Base-by-base conservation (phyloP, 2,113 vertebrate genomes). In the Meles meles region DNA sequence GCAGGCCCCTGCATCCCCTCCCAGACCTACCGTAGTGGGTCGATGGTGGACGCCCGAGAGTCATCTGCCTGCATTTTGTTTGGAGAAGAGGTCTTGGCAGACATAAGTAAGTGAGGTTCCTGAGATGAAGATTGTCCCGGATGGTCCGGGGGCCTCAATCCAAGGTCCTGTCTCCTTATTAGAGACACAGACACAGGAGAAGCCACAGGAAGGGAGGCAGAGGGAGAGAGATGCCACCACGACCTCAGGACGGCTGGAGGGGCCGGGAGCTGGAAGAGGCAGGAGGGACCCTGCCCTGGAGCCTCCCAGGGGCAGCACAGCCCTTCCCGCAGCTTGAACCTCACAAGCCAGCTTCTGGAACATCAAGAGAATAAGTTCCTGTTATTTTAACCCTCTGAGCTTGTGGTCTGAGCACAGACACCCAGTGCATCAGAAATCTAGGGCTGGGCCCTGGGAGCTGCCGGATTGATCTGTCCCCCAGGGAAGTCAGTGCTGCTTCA, bases 391-490 rank as follows among this genome's bases (percentile, higher is more conserved):
- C 42, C 65, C 59, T 9, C 44, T 11, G 5, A 49, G 37, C 39
- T 25, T 6, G 34, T 37, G 47, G 18, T 18, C 69, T n/a, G n/a
- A n/a, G n/a, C n/a, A n/a, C 55, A 39, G 5, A 10, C 3, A 34
- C 42, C 9, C 39, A 1, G 47, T 0, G 7, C 29, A 3, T 14
- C 20, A 17, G 83, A 72, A 69, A 25, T 11, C 44, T 25, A 39
- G 81, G n/a, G 5, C 1, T n/a, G 74, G 1, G 57, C 39, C 80
- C 57, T 20, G 39, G 39, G 57, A 0, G 47, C 89, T 21, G 49
- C 20, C 14, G 2, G 4, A 4, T 15, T 11, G 4, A 5, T 21
- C 65, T 18, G 1, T 14, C 52, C 37, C 29, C 44, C 4, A 1
- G 42, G 88, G 57, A 49, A 27, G 20, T 17, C 2, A 23, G 8